These are phyloP conservation scores for Frieseomelitta varia DNA, from an alignment of 1,140 invertebrate species.

Conservation along the genomic window DNA sequence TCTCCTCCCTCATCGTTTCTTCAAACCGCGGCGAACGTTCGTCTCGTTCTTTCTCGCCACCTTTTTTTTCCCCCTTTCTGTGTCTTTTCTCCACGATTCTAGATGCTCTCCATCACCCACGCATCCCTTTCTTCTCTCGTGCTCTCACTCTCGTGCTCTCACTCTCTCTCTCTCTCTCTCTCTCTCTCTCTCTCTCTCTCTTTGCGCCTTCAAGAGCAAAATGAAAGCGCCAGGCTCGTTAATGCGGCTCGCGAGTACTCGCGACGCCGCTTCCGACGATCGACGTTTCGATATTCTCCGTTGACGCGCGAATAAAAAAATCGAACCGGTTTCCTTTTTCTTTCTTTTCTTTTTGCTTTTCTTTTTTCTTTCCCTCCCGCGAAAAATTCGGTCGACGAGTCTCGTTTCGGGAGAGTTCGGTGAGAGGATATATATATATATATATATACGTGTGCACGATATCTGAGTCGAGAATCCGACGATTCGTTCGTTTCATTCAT, in stretches of 20 bases:
- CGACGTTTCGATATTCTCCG: not conserved
- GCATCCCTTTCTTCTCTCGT: too few relatives aligned
- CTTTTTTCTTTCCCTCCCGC: too few relatives aligned
- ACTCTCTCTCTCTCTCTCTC: not conserved
- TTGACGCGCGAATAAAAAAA: not conserved
- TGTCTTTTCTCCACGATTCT: not conserved
- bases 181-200: too few relatives aligned
- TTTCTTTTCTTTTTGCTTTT: too few relatives aligned
- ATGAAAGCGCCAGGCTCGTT: constrained; percentile 6
- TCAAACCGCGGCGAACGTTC: too few relatives aligned
- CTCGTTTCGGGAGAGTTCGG: not conserved
- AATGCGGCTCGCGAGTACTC: constrained; percentile 21
- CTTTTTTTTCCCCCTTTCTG: not conserved
- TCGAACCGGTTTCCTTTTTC: too few relatives aligned
- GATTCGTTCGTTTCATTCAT: too few relatives aligned
- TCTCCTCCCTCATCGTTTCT: not conserved
- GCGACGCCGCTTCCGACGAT: not conserved
- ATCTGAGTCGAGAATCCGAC: too few relatives aligned
- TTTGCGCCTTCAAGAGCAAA: not conserved
- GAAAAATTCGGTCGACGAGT: not conserved
- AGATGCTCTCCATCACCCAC: too few relatives aligned
- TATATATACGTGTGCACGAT: too few relatives aligned
- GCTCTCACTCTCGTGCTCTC: not conserved
- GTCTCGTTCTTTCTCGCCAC: not conserved
- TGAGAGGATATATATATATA: not conserved